Evolutionary conservation across 2,797 vertebrate species (phyloP), one percentile per base, ranked within the genome.

Genomic region (Enteromius viviparus): DNA sequence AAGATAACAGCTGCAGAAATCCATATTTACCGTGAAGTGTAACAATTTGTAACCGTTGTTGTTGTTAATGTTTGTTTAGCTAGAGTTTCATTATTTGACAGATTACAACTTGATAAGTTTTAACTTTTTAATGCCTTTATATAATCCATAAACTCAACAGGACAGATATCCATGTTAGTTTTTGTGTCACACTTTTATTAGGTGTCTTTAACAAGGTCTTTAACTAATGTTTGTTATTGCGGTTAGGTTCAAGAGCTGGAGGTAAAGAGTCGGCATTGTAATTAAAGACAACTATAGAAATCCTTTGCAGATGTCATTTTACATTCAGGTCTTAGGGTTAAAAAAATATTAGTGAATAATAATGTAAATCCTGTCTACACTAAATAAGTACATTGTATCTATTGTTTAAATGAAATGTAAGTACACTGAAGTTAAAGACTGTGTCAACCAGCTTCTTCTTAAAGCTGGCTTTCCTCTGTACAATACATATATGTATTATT

Each of bases 401-500:
- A 26, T 23, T 60, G 58, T 62, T 14, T 26, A 62, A 29, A 6
- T 62, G 6, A 62, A 62, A 62, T 6, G 58, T 62, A 9, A 62
- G 11, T 26, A 62, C 12, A 29, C 3, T 29, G 26, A 62, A 6
- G 26, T 29, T 29, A 62, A 62, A 29, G 11, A 62, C 58, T 60
- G 58, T 26, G 23, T n/a, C 6, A 70, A 47, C 42, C n/a, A 70
- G 42, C 1, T 6, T 70, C 42, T 47, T 70, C 23, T 62, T 26
- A 1, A 62, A 14, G 58, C 26, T 29, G 23, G 60, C 58, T 62
- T 29, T 14, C 26, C 40, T 45, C 78, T 66, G 78, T 72, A 74
- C 80, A 78, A 81, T 78, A 85, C 74, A 76, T 81, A 81, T 83
- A 85, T 32, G 40, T 77, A 23, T 83, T 86, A 86, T 62, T 29